phyloP scores from a whole-genome alignment of 2,113 vertebrate species.

The Lichenostomus cassidix region DNA sequence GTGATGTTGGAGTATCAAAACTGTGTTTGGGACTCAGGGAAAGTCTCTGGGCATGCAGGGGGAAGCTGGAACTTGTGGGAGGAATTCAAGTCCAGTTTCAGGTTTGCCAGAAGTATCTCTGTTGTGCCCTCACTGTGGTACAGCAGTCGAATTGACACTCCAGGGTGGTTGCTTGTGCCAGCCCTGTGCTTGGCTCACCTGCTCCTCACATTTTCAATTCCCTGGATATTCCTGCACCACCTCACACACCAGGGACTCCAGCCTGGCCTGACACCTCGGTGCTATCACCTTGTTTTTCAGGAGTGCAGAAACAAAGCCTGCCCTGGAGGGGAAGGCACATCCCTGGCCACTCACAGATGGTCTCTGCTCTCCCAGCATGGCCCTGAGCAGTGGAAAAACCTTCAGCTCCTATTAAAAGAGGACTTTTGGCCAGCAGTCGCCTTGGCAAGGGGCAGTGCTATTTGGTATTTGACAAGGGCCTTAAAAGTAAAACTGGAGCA shows the following conservation, averaged over 20 bases:
- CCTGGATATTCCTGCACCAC: neutral
- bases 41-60: neutral
- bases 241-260: neutral
- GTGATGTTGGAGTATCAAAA: neutral
- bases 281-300: neutral
- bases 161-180: neutral
- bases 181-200: neutral
- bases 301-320: neutral
- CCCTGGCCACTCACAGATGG: neutral
- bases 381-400: neutral
- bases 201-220: neutral
- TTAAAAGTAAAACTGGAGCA: neutral
- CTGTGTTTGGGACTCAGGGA: neutral
- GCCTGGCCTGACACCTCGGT: neutral
- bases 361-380: neutral
- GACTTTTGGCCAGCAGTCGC: neutral
- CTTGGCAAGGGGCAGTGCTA: neutral
- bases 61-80: neutral
- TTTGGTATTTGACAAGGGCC: neutral
- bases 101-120: neutral
- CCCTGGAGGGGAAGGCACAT: neutral
- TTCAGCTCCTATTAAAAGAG: neutral
- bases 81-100: neutral
- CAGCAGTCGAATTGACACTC: neutral
- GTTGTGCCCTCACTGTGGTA: fast-evolving